Base-by-base conservation (phyloP, 2,113 vertebrate genomes). In the Pantherophis guttatus region DNA sequence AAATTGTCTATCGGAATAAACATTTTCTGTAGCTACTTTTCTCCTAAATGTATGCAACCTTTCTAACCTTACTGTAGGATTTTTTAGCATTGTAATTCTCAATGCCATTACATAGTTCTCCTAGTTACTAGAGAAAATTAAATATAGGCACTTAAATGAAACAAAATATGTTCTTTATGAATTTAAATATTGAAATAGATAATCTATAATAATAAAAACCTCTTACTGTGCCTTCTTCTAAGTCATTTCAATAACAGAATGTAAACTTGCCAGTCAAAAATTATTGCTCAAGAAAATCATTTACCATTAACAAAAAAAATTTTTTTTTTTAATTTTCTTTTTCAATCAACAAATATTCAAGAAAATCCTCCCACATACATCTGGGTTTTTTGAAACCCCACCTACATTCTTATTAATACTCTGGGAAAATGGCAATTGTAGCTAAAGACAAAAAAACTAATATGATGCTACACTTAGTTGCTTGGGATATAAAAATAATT, bases 331-430 rank as follows among this genome's bases (percentile, higher is more conserved):
- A 50, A 50, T 86, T 89, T n/a, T 93, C 48, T 91, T 86, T 91
- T 91, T 91, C 53, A 58, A 91, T 39, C 54, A 24, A 50, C 85
- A 53, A 86, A 87, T 88, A 86, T 88, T 81, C 15, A 89, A 91
- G 62, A 93, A 88, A 89, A 93, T 89, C 86, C 44, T 89, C 90
- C 93, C 86, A 91, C 55, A 12, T 26, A n/a, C 87, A 91, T 88
- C 59, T 93, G 90, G 21, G 3, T 53, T 91, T 44, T 91, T 65
- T 85, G 29, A 93, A 93, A 93, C 65, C 44, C 65, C 87, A 91
- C 65, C 90, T 24, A 89, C 65, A 89, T 75, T 50, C n/a, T 91
- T 87, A 91, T 62, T 87, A 53, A 39, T 89, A 54, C 29, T 62
- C 53, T n/a, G 13, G 33, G 15, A 65, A 91, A 62, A 5, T 91